Evolutionary conservation across 2,113 vertebrate genomes (phyloP).

Genomic region (Petroica traversi): DNA sequence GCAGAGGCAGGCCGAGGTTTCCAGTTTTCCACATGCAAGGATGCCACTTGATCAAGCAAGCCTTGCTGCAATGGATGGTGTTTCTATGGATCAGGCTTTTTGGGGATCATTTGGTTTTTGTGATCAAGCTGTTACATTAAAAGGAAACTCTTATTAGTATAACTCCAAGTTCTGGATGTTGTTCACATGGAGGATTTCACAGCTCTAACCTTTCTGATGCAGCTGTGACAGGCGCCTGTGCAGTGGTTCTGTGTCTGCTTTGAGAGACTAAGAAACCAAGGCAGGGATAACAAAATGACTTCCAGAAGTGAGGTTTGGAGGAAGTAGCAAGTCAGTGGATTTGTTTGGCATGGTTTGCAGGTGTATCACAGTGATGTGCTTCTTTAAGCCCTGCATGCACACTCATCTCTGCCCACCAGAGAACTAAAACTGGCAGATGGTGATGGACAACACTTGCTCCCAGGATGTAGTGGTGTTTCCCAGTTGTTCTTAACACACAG

Average conservation of each 20-base stretch:
- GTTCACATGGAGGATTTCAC: background rate
- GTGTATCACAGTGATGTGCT: background rate
- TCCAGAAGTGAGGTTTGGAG: background rate
- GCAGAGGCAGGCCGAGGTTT: background rate
- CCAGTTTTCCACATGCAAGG: background rate
- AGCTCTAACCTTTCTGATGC: background rate
- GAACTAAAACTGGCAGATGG: background rate
- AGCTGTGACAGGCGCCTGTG: background rate
- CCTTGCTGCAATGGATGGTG: background rate
- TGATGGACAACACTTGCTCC: background rate
- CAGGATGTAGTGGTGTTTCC: background rate
- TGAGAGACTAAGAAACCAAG: background rate
- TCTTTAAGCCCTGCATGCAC: background rate
- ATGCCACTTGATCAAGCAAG: background rate
- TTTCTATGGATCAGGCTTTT: background rate
- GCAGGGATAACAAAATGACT: background rate
- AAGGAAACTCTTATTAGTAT: background rate
- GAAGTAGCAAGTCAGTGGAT: background rate
- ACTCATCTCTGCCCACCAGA: background rate
- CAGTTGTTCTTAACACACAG: background rate
- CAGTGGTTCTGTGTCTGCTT: background rate
- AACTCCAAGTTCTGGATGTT: background rate
- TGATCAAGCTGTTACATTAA: background rate
- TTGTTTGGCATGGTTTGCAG: background rate
- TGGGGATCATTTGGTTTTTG: background rate